Base-by-base conservation (phyloP, 2,797 vertebrate genomes). In the Onychomys arenicola region DNA sequence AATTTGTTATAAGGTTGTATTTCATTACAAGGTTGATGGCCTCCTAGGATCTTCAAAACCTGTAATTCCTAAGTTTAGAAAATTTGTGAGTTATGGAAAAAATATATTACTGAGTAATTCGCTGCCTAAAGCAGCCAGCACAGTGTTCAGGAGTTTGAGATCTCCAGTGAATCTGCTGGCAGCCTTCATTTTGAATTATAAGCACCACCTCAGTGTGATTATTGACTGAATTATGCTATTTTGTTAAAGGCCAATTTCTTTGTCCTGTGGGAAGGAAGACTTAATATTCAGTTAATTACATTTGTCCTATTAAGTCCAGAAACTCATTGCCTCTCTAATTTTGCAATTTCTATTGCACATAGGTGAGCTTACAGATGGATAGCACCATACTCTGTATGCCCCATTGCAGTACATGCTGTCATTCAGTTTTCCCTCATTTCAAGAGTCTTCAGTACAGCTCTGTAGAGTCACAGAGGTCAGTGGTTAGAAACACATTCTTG, bases 251-350 rank as follows among this genome's bases (percentile, higher is more conserved):
- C 52, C 94, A 94, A 88, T 96, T 92, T 76, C 59, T 82, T 32
- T 90, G 55, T 89, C 97, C 88, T 84, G 29, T 90, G 94, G 95
- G 98, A 93, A 94, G 82, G 52, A 69, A 95, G 82, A 96, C 89
- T 95, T 97, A 94, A 93, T 97, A 96, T 95, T 93, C 76, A 87
- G 71, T 98, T 97, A 97, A 97, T 97, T 97, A 93, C 83, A 96
- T 96, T 91, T 97, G 94, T 94, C 77, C 85, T 95, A 84, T 91
- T 97, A 96, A 94, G 82, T 89, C 78, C 81, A 84, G 65, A 97
- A 95, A 88, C 75, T 90, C 94, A 97, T 89, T 69, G 82, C 94
- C 88, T 96, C 43, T 96, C 77, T 19, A 83, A 46, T 77, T 97
- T 94, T 93, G 96, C 90, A 87, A 65, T 96, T 96, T 71, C 75